A percentile compares a stretch with the other conserved stretches of the same genome.
Conservation (phyloP, 2,888 invertebrate species). For the Caenorhabditis uteleia region DNA sequence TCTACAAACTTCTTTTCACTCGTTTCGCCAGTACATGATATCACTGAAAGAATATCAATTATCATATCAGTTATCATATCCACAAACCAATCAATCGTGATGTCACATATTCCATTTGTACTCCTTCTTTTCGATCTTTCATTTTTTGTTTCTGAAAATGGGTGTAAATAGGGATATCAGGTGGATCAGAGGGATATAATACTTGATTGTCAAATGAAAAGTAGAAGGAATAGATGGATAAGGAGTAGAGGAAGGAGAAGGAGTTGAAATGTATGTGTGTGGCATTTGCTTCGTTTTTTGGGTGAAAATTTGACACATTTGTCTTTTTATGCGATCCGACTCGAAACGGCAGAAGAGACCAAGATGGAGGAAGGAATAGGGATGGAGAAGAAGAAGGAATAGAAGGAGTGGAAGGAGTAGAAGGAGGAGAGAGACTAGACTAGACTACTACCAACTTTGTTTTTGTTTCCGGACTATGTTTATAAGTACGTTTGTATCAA, state of each 20-base stretch:
- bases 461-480: no score
- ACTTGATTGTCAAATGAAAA: background rate
- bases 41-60: conserved; percentile 15
- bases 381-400: no score
- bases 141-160: conserved; percentile 40
- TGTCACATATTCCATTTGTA: conserved; percentile 43
- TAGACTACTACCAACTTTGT: no score
- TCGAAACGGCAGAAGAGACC: no score
- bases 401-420: no score
- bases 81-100: conserved; percentile 35
- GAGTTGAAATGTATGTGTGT: conserved; percentile 6
- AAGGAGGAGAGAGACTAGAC: no score
- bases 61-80: conserved; percentile 1
- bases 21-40: conserved; percentile 29
- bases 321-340: conserved; percentile 23
- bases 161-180: background rate
- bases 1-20: conserved; percentile 42
- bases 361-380: no score
- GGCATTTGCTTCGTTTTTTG: background rate
- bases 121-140: conserved; percentile 36
- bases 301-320: conserved; percentile 33
- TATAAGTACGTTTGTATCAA: no score
- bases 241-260: conserved; percentile 2
- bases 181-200: background rate
- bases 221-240: background rate